Evolutionary conservation across 1,140 invertebrate genomes (phyloP), one percentile per base, ranked within the genome.

Genomic region (Pachypeltis micranthus): DNA sequence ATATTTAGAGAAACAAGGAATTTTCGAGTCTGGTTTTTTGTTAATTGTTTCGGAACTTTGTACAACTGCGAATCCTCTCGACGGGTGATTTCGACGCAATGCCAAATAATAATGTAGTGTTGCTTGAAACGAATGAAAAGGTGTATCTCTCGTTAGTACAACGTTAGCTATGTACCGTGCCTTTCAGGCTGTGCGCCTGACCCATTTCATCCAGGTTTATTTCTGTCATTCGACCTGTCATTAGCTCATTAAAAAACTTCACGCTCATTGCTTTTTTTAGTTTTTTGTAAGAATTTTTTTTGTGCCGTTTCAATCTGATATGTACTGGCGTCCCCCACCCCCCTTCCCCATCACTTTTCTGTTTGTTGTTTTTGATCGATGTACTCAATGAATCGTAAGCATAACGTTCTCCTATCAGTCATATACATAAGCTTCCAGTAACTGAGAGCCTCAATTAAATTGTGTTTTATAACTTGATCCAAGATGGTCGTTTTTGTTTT

Each of bases 1-100:
- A 66, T 68, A 54, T 68, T 68, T 64, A 66, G 67, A 66, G 65
- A 68, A 66, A 59, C 7, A 39, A 10, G 34, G n/a, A 39, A 39
- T 39, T 10, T 10, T 39, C 34, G 34, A n/a, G 7, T 39, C 34
- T 39, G 7, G 7, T 39, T 21, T 21, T 51, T 21, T 51, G 47
- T 51, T 10, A 51, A 10, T 21, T 51, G 10, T n/a, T n/a, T n/a
- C n/a, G n/a, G n/a, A n/a, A n/a, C n/a, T n/a, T n/a, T n/a, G n/a
- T n/a, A n/a, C n/a, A n/a, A n/a, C n/a, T n/a, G n/a, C n/a, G n/a
- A n/a, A n/a, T n/a, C n/a, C n/a, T n/a, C n/a, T n/a, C n/a, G n/a
- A n/a, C n/a, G n/a, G n/a, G n/a, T n/a, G n/a, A n/a, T n/a, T n/a
- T n/a, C n/a, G n/a, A n/a, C n/a, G n/a, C n/a, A n/a, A n/a, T n/a